Evolutionary conservation across 2,888 invertebrate genomes (phyloP).

Genomic region (Calliscelio sp.): DNA sequence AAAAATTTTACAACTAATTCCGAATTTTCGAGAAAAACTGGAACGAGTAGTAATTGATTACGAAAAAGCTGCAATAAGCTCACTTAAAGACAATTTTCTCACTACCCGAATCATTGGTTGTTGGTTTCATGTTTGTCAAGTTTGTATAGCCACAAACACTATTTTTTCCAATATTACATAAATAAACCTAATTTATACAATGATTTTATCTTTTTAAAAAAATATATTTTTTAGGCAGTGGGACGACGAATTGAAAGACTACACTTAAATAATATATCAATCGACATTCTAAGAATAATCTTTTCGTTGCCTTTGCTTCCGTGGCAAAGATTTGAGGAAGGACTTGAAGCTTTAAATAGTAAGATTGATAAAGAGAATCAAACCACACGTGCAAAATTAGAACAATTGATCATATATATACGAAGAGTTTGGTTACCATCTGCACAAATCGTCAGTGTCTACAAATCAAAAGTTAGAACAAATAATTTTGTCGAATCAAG

Average conservation of each 20-base stretch:
- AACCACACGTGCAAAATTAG: no score
- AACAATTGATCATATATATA: not conserved
- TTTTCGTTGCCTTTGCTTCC: not conserved
- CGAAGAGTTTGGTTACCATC: not conserved
- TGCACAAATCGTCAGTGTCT: not conserved
- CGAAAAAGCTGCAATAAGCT: not conserved
- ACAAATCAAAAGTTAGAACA: not conserved
- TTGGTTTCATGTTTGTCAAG: not conserved
- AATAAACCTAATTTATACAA: no score
- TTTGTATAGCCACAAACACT: not conserved
- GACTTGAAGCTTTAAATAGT: not conserved
- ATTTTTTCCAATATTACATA: no score
- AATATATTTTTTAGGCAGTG: not conserved
- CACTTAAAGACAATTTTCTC: not conserved
- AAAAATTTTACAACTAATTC: not conserved
- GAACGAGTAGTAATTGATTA: not conserved
- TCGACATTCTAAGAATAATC: not conserved
- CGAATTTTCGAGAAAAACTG: not conserved
- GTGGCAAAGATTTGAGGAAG: constrained; percentile 5
- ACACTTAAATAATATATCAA: not conserved
- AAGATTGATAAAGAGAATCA: not conserved
- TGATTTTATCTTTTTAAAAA: no score
- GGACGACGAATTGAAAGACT: not conserved
- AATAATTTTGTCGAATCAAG: constrained; percentile 1
- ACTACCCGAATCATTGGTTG: not conserved